These are phyloP conservation scores for Paedocypris micromegethes DNA, from an alignment of 2,797 vertebrate species.

Conservation along the genomic window DNA sequence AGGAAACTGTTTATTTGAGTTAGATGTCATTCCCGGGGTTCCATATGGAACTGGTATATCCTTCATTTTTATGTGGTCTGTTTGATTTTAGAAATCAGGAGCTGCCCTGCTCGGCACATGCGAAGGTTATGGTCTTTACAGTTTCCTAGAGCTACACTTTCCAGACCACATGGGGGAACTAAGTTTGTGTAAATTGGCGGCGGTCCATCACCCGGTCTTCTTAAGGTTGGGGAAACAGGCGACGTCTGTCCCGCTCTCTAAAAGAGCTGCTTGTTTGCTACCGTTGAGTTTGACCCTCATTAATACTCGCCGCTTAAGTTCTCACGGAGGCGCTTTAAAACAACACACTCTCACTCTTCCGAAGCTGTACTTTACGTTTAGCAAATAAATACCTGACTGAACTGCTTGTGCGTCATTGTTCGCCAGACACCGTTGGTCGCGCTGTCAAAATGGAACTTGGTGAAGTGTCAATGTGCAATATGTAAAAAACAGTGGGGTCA, in stretches of 20 bases:
- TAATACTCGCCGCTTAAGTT: slow-evolving; percentile 49
- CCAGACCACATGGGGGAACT: slow-evolving; percentile 48
- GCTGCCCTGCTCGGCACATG: slow-evolving; percentile 41
- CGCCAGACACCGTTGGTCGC: not conserved
- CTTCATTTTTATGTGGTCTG: slow-evolving; percentile 57
- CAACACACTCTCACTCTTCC: slow-evolving; percentile 40
- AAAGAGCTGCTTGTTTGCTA: slow-evolving; percentile 55
- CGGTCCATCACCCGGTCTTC: slow-evolving; percentile 47
- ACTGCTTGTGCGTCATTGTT: slow-evolving; percentile 3
- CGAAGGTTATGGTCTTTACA: slow-evolving; percentile 53
- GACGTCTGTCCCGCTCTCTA: slow-evolving; percentile 49
- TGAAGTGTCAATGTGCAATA: no score
- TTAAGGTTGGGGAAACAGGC: slow-evolving; percentile 45
- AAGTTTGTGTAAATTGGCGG: slow-evolving; percentile 54
- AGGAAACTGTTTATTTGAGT: slow-evolving; percentile 55
- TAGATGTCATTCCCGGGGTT: slow-evolving; percentile 53
- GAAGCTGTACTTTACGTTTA: slow-evolving; percentile 46
- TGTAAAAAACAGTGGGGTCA: no score
- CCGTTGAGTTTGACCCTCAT: slow-evolving; percentile 42
- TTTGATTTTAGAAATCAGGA: slow-evolving; percentile 51
- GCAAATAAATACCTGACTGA: slow-evolving; percentile 33
- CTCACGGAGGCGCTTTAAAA: slow-evolving; percentile 45
- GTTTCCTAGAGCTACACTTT: slow-evolving; percentile 58
- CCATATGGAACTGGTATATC: slow-evolving; percentile 56
- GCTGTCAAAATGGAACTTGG: no score